These are phyloP conservation scores for Siphonodentalium dalli DNA, from an alignment of 2,888 invertebrate genomes.

Conservation along the genomic window DNA sequence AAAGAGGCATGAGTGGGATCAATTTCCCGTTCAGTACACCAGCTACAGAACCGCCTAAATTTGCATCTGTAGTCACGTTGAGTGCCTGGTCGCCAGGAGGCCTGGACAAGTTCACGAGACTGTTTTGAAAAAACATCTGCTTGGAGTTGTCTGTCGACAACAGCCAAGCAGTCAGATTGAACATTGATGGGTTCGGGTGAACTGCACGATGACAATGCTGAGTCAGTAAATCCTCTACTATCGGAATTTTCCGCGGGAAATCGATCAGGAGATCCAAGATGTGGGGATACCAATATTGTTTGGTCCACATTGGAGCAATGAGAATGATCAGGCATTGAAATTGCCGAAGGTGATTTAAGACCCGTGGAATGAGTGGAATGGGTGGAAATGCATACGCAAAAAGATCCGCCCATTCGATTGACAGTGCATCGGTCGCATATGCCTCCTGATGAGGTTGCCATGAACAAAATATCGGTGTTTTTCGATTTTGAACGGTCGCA, in stretches of 20 bases:
- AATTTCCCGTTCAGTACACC: neutral
- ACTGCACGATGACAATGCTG: too few species aligned
- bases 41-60: neutral
- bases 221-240: too few species aligned
- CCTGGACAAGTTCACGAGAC: too few species aligned
- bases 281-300: slow-evolving; percentile 13
- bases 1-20: neutral
- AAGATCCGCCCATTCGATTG: slow-evolving; percentile 22
- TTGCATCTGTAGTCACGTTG: too few species aligned
- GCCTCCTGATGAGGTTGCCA: slow-evolving; percentile 18
- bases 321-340: slow-evolving; percentile 11
- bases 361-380: slow-evolving; percentile 13
- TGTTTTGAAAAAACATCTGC: too few species aligned
- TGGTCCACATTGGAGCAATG: slow-evolving; percentile 25
- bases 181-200: too few species aligned
- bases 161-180: too few species aligned
- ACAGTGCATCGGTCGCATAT: slow-evolving; percentile 18
- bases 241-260: too few species aligned
- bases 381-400: slow-evolving; percentile 25
- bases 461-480: slow-evolving; percentile 16
- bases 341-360: slow-evolving; percentile 4
- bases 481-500: slow-evolving; percentile 16
- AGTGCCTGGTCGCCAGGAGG: too few species aligned
- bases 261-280: too few species aligned
- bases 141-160: too few species aligned